Conservation (phyloP, 2,888 invertebrate species). For the Malachius bipustulatus region DNA sequence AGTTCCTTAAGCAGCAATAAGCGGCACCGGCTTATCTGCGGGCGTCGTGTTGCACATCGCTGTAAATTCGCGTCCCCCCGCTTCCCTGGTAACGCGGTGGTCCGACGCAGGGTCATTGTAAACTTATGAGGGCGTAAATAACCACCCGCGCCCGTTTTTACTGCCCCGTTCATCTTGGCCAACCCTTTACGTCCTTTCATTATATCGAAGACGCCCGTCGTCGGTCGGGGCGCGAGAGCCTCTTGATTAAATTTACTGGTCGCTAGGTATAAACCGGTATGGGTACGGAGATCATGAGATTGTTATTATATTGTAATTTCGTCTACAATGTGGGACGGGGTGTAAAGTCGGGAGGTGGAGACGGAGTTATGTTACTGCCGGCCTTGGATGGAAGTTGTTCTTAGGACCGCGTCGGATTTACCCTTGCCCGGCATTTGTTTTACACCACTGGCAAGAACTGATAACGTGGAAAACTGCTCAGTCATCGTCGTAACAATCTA, state of each 20-base stretch:
- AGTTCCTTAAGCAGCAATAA: too few relatives aligned
- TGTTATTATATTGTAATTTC: slow-evolving; percentile 22
- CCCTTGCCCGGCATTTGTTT: too few relatives aligned
- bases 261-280: slow-evolving; percentile 22
- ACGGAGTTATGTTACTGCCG: background rate
- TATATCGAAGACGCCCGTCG: slow-evolving; percentile 31
- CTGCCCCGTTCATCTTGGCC: slow-evolving; percentile 31
- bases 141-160: slow-evolving; percentile 34
- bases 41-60: slow-evolving; percentile 32
- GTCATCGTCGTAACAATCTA: too few relatives aligned
- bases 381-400: too few relatives aligned
- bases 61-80: slow-evolving; percentile 24
- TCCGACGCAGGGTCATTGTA: slow-evolving; percentile 47
- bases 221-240: slow-evolving; percentile 20
- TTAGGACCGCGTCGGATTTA: too few relatives aligned
- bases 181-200: slow-evolving; percentile 34
- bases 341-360: too few relatives aligned
- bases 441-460: too few relatives aligned
- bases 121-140: slow-evolving; percentile 57
- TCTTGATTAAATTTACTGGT: slow-evolving; percentile 24
- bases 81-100: slow-evolving; percentile 5
- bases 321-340: slow-evolving; percentile 17
- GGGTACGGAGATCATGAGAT: slow-evolving; percentile 18
- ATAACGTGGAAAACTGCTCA: too few relatives aligned
- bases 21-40: background rate